phyloP scores from a whole-genome alignment of 2,797 vertebrate species.

The Parauchenoglanis ngamensis region DNA sequence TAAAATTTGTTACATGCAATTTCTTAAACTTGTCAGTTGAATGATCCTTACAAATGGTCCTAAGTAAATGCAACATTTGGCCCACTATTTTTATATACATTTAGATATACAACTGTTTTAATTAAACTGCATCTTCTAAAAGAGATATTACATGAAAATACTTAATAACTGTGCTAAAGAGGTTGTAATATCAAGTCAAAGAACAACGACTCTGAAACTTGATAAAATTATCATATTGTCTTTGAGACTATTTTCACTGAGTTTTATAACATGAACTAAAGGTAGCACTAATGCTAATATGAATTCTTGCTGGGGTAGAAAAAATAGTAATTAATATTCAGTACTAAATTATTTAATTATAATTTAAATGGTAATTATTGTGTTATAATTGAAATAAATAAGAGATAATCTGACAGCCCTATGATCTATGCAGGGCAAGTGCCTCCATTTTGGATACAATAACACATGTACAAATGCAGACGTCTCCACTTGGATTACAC shows the following conservation, averaged over 20 bases:
- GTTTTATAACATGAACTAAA: neutral
- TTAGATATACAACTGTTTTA: neutral
- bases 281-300: neutral
- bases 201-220: neutral
- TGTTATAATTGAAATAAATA: neutral
- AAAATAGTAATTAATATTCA: neutral
- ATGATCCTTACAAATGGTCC: neutral
- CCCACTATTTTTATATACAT: neutral
- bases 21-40: neutral
- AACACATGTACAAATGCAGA: slow-evolving; percentile 47
- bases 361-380: neutral
- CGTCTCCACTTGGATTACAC: slow-evolving; percentile 48
- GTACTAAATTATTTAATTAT: neutral
- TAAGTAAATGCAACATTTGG: neutral
- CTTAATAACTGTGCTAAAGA: too few relatives aligned
- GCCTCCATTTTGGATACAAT: slow-evolving; percentile 38
- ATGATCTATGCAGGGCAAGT: slow-evolving; percentile 34
- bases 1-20: neutral
- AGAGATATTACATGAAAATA: neutral
- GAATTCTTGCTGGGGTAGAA: neutral
- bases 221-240: neutral
- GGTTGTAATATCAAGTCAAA: neutral
- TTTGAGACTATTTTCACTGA: neutral
- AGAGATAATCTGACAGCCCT: neutral
- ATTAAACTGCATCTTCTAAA: neutral